phyloP scores from a whole-genome alignment of 2,113 vertebrate genomes.

The Ahaetulla prasina region DNA sequence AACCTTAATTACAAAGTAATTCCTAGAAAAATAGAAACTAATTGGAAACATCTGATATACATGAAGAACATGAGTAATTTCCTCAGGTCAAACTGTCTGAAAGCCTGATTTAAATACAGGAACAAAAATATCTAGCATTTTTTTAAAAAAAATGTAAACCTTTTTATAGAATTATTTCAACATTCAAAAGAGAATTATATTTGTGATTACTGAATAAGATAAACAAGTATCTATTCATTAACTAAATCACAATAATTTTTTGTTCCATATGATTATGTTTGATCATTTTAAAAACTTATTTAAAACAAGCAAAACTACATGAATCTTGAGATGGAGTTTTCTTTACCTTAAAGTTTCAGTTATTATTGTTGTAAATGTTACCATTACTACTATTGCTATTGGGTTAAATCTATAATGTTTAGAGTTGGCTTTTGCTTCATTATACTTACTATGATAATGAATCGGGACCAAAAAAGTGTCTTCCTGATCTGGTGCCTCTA shows the following conservation, averaged over 20 bases:
- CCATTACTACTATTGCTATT: background rate
- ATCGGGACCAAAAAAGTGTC: background rate
- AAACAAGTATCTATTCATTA: background rate
- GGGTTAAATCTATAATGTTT: background rate
- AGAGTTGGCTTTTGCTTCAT: constrained; percentile 9
- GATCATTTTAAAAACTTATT: constrained; percentile 45
- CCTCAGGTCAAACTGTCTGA: background rate
- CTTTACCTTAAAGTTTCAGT: background rate
- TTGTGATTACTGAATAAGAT: background rate
- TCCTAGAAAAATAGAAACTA: background rate
- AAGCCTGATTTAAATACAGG: background rate
- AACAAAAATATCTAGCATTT: background rate
- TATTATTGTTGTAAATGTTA: background rate
- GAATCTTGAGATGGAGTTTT: constrained; percentile 23
- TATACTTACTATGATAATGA: constrained; percentile 10
- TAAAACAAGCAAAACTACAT: constrained; percentile 33
- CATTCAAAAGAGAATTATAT: background rate
- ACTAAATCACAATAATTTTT: constrained; percentile 23
- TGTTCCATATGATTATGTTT: constrained; percentile 25
- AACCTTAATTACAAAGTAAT: background rate
- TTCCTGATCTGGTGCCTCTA: background rate
- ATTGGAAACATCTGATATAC: background rate
- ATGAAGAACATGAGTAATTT: background rate
- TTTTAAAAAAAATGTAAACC: background rate
- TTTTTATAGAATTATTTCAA: background rate